phyloP scores from a whole-genome alignment of 2,113 vertebrate genomes.

The Promerops cafer region DNA sequence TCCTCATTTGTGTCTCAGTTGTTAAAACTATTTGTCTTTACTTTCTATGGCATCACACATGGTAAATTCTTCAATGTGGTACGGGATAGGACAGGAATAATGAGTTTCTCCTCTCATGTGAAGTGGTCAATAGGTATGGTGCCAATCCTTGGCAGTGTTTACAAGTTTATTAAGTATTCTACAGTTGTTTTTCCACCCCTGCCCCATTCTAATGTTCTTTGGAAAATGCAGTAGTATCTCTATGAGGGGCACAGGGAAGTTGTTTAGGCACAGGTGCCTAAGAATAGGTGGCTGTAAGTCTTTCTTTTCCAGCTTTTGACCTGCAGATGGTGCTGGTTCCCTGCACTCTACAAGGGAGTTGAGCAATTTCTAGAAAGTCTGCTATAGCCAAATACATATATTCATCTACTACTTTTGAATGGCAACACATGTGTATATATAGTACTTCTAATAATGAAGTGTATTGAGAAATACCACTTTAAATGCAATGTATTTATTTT shows the following conservation, averaged over 20 bases:
- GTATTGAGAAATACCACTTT: background rate
- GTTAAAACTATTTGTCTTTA: background rate
- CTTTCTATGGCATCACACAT: background rate
- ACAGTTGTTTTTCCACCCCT: background rate
- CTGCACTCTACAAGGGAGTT: rapidly evolving
- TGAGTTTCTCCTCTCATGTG: background rate
- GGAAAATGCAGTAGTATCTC: background rate
- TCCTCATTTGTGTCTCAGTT: background rate
- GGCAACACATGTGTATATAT: background rate
- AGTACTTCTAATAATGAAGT: background rate
- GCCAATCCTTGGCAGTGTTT: background rate
- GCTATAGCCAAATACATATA: background rate
- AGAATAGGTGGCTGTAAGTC: background rate
- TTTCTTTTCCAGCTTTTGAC: background rate
- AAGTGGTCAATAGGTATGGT: background rate
- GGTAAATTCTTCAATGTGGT: background rate
- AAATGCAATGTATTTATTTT: background rate
- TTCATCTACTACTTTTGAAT: background rate
- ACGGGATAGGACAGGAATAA: background rate
- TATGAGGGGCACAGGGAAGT: background rate
- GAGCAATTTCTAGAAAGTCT: background rate
- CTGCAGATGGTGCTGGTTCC: conserved; percentile 19
- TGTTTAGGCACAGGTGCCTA: background rate
- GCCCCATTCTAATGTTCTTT: background rate
- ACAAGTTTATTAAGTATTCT: background rate